These are phyloP conservation scores for Bujurquina vittata DNA, from an alignment of 2,113 vertebrate species.

Conservation along the genomic window DNA sequence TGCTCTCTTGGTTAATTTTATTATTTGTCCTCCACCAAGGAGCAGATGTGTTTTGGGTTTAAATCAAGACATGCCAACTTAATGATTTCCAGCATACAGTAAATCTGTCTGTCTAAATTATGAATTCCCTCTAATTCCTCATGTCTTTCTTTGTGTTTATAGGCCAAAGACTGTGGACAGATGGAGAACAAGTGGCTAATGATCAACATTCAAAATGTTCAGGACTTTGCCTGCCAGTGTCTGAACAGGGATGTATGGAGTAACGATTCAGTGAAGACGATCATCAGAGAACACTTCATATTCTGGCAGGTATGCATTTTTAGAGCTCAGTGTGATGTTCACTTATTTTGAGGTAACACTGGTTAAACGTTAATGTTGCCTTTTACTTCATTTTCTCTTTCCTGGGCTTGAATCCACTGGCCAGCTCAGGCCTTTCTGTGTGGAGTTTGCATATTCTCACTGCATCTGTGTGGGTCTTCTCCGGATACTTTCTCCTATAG, in stretches of 20 bases:
- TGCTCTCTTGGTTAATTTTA: background rate
- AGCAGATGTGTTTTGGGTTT: background rate
- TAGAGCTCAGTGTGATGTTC: background rate
- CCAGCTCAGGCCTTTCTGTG: background rate
- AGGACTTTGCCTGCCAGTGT: constrained; percentile 98
- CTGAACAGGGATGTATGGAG: constrained; percentile 98
- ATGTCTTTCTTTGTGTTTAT: background rate
- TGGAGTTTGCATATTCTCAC: background rate
- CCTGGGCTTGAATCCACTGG: background rate
- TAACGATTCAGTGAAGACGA: constrained; percentile 94
- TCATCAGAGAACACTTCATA: constrained; percentile 97
- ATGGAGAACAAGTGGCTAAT: constrained; percentile 99
- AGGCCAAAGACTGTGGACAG: constrained; percentile 98
- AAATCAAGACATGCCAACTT: background rate
- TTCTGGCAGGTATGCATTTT: constrained; percentile 92
- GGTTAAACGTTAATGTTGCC: too few species aligned
- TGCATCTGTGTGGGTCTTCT: fast-evolving
- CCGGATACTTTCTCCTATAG: background rate
- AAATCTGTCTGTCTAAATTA: fast-evolving
- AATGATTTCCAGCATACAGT: background rate
- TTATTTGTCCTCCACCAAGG: background rate
- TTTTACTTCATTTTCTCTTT: background rate
- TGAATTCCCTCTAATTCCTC: background rate
- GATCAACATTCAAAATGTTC: constrained; percentile 99
- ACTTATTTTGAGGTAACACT: too few species aligned